Evolutionary conservation across 2,888 invertebrate genomes (phyloP).

Genomic region (Petrolisthes cinctipes): DNA sequence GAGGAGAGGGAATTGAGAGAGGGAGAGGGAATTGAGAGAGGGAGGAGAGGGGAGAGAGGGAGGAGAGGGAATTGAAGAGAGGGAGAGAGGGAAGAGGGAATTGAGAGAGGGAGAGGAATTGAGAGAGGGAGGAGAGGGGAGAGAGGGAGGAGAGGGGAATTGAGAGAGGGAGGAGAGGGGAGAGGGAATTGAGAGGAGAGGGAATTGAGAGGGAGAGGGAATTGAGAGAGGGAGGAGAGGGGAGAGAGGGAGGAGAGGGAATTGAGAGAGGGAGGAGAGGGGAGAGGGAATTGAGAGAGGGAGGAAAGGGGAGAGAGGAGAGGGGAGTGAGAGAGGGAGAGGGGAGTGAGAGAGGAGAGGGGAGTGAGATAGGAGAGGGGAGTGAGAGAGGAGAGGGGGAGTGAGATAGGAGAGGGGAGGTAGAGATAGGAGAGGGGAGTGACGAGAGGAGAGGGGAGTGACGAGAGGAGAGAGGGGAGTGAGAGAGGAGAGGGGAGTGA

Average conservation of each 20-base stretch:
- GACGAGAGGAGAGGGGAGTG: background rate
- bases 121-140: background rate
- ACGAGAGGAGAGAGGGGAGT: background rate
- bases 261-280: background rate
- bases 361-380: background rate
- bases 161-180: background rate
- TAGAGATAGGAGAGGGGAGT: background rate
- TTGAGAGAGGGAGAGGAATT: background rate
- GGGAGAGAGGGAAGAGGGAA: background rate
- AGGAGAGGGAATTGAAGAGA: background rate
- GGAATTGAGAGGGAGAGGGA: background rate
- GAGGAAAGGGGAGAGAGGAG: background rate
- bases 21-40: background rate
- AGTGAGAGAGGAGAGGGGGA: background rate
- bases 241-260: background rate
- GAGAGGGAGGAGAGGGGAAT: background rate
- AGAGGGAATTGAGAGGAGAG: conserved; percentile 13
- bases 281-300: background rate
- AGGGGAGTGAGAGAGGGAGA: background rate
- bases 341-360: background rate
- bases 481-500: background rate
- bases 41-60: background rate
- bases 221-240: background rate
- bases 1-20: background rate
- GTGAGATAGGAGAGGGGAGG: background rate